Conservation (phyloP, 2,113 vertebrate genomes). For the Pristiophorus japonicus region DNA sequence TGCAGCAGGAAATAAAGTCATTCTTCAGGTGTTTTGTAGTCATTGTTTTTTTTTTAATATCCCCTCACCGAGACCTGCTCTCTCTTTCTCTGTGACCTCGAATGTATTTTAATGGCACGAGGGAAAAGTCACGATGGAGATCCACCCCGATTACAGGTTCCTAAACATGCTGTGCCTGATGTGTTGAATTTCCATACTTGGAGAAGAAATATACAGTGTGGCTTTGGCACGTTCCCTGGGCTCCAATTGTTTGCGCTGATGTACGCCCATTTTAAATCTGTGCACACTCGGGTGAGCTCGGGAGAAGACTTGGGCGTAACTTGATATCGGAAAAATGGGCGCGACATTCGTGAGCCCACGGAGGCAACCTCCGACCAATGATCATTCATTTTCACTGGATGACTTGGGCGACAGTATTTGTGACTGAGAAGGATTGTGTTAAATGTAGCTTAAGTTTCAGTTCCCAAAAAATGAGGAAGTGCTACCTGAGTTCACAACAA, state of each 20-base stretch:
- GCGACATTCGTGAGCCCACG: background rate
- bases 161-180: background rate
- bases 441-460: background rate
- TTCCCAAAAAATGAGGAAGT: constrained; percentile 21
- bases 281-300: background rate
- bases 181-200: background rate
- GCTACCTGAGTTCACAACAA: background rate
- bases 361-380: background rate
- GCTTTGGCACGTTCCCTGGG: no score
- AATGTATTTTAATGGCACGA: background rate
- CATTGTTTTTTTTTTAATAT: background rate
- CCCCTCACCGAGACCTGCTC: background rate
- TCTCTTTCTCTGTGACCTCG: background rate
- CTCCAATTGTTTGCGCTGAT: background rate
- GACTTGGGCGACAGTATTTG: background rate
- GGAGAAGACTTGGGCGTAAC: background rate
- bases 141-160: background rate
- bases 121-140: background rate
- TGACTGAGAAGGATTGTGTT: no score
- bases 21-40: background rate
- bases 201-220: background rate
- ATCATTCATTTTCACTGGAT: background rate
- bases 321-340: background rate
- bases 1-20: no score
- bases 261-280: background rate